Conservation (phyloP, 1,140 invertebrate species). For the Caenorhabditis remanei region DNA sequence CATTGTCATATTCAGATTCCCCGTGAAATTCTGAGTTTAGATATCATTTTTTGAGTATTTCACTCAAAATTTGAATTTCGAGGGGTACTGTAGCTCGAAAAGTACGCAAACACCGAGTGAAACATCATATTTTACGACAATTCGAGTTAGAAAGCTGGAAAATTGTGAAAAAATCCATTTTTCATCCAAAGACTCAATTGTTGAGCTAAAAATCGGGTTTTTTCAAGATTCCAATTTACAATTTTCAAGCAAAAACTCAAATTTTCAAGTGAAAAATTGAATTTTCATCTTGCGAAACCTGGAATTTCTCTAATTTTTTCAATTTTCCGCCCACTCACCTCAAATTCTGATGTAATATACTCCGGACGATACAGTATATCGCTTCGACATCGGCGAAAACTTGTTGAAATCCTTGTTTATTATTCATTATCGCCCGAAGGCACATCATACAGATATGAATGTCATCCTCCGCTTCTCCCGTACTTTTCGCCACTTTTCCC, state of each 20-base stretch:
- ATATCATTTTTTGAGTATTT: not conserved
- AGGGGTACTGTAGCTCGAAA: not conserved
- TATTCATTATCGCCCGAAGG: constrained; percentile 99
- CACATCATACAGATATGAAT: constrained; percentile 99
- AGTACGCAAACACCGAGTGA: not conserved
- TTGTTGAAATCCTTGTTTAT: constrained; percentile 99
- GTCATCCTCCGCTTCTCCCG: constrained; percentile 95
- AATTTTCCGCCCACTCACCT: constrained; percentile 80
- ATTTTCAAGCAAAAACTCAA: no score
- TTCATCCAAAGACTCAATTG: no score
- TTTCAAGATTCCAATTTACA: no score
- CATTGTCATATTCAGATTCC: not conserved
- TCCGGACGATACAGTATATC: constrained; percentile 97
- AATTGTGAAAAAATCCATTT: no score
- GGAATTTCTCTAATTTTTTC: not conserved
- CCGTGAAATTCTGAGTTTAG: not conserved
- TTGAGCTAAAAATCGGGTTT: no score
- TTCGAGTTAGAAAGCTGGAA: no score
- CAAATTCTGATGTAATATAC: constrained; percentile 94
- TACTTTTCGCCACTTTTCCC: constrained; percentile 64
- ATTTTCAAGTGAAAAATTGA: not conserved
- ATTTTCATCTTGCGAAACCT: not conserved
- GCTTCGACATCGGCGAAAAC: constrained; percentile 97
- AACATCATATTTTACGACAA: not conserved
- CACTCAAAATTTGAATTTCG: not conserved